Evolutionary conservation across 1,140 invertebrate genomes (phyloP).

Genomic region (Helicoverpa zea): DNA sequence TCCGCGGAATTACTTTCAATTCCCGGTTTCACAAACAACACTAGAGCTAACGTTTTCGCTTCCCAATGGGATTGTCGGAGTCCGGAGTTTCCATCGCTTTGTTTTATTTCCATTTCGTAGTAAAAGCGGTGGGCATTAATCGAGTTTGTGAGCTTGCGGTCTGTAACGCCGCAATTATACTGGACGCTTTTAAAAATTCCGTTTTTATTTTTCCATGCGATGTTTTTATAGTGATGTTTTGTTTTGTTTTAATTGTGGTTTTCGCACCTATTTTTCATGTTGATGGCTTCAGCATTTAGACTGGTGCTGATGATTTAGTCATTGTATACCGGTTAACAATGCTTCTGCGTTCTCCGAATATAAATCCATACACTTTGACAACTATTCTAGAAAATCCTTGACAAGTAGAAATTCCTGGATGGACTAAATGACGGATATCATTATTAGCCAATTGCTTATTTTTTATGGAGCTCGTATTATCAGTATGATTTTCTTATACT

Average conservation of each 20-base stretch:
- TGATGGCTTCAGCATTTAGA: no score
- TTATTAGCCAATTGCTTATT: no score
- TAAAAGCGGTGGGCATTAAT: slow-evolving; percentile 5
- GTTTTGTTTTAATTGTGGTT: neutral
- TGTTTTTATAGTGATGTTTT: neutral
- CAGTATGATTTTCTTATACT: no score
- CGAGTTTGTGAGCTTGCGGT: slow-evolving; percentile 3
- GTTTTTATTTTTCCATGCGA: neutral
- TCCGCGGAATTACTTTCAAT: neutral
- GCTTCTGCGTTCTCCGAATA: no score
- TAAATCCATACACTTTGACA: no score
- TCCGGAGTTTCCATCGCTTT: slow-evolving; percentile 19
- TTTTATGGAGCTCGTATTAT: no score
- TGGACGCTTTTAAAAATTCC: neutral
- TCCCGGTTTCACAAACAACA: slow-evolving; percentile 13
- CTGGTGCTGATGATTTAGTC: neutral
- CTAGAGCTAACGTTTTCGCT: slow-evolving; percentile 24
- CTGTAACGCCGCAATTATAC: slow-evolving; percentile 12
- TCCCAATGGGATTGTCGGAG: slow-evolving; percentile 26
- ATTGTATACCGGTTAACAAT: no score
- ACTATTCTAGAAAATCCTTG: no score
- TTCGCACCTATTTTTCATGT: neutral
- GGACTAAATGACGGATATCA: no score
- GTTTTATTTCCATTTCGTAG: slow-evolving; percentile 33
- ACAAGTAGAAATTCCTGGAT: no score